These are phyloP conservation scores for Ptychodera flava DNA, from an alignment of 35 echinoderm and acorn worm species.

Conservation along the genomic window DNA sequence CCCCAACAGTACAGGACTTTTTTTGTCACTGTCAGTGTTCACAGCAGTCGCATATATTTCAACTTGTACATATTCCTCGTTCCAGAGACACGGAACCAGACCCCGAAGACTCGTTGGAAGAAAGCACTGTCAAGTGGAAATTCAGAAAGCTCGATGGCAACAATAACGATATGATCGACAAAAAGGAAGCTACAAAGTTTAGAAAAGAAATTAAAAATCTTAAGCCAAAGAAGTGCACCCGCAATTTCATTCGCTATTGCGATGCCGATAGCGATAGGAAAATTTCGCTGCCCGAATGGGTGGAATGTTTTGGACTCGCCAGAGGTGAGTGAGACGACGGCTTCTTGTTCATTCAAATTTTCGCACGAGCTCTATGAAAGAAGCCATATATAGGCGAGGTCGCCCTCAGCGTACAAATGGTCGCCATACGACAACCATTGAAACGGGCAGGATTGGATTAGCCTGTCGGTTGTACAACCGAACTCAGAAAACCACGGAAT, in stretches of 20 bases:
- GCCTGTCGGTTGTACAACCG: too few relatives aligned
- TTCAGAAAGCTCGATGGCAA: conserved; percentile 33
- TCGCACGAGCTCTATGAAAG: too few relatives aligned
- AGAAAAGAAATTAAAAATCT: not conserved
- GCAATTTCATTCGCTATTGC: conserved; percentile 32
- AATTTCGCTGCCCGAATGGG: conserved; percentile 32
- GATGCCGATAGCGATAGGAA: conserved; percentile 20
- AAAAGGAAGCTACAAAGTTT: conserved; percentile 1
- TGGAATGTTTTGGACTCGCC: conserved; percentile 42
- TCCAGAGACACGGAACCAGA: not conserved
- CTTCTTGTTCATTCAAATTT: too few relatives aligned
- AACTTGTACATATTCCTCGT: too few relatives aligned
- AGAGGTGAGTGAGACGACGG: conserved; percentile 32
- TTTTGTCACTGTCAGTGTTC: too few relatives aligned
- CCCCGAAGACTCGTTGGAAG: conserved; percentile 31
- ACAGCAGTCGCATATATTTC: too few relatives aligned
- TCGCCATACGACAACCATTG: too few relatives aligned
- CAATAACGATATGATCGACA: conserved; percentile 30
- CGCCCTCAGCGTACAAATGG: too few relatives aligned
- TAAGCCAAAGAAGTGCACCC: conserved; percentile 33
- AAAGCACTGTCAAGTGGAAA: conserved; percentile 42
- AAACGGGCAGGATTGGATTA: too few relatives aligned
- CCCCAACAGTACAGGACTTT: too few relatives aligned
- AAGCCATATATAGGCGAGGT: too few relatives aligned
- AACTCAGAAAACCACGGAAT: too few relatives aligned